Base-by-base conservation (phyloP, 2,888 invertebrate species). In the Petrophora chlorosata region DNA sequence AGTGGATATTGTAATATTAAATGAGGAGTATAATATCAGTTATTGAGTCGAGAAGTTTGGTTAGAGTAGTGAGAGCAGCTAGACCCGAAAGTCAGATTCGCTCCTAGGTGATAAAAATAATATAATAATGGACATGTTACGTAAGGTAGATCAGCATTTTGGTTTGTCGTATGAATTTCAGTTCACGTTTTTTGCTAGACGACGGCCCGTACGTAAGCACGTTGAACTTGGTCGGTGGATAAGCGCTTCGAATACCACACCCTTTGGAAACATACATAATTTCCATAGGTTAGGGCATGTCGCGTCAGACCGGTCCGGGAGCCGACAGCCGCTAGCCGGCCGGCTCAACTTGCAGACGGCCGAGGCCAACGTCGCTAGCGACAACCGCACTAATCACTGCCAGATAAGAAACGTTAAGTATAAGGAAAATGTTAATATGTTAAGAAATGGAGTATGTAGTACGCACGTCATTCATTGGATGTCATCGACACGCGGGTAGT, bases 361-460 rank as follows among this genome's bases (percentile, higher is more conserved):
- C 76, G 22, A 25, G 53, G 29, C 16, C n/a, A 5, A 15, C 13
- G 79, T 82, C 85, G 83, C 84, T 73, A 81, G 83, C 82, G 63
- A 72, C 82, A 82, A 82, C 83, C 78, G 82, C 84, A 80, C 70
- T 75, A n/a, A 79, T 65, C 85, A 89, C 89, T 89, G 89, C 89
- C 89, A 89, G 36, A 81, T 84, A 82, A 78, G 67, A 61, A 46
- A 41, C 47, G 25, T 73, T 73, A 73, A 61, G 60, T 66, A 54
- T 82, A 82, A 80, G 78, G 65, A 73, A 25, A 10, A 51, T 38
- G 38, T 65, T 61, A 60, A 70, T 70, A 71, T 65, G 62, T 69
- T 69, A 82, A 76, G 62, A 58, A 59, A 34, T 41, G 56, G 59
- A 70, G 68, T 61, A 58, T 66, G 61, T 61, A 65, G 56, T 61